Evolutionary conservation across 2,113 vertebrate species (phyloP).

Genomic region (Myotis davidii): DNA sequence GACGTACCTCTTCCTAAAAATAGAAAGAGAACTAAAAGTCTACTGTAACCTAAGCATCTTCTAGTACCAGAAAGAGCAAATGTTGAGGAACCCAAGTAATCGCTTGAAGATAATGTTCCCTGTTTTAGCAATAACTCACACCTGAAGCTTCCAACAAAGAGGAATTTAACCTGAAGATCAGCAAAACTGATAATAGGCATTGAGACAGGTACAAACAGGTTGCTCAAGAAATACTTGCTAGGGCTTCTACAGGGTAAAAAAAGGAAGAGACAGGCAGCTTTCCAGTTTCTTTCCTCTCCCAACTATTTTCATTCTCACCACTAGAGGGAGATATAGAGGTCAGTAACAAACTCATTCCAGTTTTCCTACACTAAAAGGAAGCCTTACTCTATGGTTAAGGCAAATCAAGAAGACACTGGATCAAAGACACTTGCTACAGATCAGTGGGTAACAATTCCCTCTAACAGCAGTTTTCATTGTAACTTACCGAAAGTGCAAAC

Average conservation of each 20-base stretch:
- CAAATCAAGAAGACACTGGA: not conserved
- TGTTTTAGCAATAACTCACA: slow-evolving; percentile 37
- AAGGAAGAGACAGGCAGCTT: not conserved
- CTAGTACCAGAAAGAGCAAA: slow-evolving; percentile 4
- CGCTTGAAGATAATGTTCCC: not conserved
- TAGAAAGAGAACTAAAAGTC: rapidly evolving
- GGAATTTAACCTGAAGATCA: not conserved
- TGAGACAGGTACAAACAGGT: not conserved
- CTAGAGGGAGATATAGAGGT: not conserved
- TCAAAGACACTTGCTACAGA: not conserved
- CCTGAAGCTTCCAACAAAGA: slow-evolving; percentile 29
- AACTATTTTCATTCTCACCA: not conserved
- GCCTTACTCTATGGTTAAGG: not conserved
- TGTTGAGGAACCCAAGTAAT: not conserved
- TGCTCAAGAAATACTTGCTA: not conserved
- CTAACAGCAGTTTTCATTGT: slow-evolving; percentile 1
- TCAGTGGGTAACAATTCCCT: not conserved
- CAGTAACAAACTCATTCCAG: not conserved
- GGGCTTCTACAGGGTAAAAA: not conserved
- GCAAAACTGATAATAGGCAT: not conserved
- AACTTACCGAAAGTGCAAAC: slow-evolving; percentile 96
- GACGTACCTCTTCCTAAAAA: slow-evolving; percentile 96
- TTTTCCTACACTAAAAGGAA: not conserved
- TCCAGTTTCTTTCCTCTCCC: not conserved
- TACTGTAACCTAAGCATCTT: not conserved